Conservation (phyloP, 2,797 vertebrate species). For the Choloepus didactylus region DNA sequence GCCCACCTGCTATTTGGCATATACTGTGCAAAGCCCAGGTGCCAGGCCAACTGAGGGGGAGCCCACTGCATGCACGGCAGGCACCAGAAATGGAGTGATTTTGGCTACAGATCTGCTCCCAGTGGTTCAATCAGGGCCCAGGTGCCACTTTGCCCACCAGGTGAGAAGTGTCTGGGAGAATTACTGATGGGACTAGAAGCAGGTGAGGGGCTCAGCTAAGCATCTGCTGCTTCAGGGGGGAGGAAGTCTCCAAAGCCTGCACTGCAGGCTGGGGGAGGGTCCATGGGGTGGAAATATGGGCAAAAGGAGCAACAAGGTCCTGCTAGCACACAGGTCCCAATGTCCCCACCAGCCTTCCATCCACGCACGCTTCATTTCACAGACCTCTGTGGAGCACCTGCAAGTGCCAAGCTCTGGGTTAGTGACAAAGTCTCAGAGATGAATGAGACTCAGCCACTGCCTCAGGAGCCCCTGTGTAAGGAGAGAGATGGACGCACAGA, state of each 20-base stretch:
- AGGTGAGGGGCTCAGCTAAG: background rate
- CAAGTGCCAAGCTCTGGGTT: background rate
- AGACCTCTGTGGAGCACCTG: background rate
- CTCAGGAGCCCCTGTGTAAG: too few species aligned
- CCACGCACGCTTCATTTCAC: background rate
- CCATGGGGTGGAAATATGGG: too few species aligned
- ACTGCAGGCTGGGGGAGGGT: background rate
- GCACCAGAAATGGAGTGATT: background rate
- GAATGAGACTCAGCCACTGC: too few species aligned
- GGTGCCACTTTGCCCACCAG: conserved; percentile 88
- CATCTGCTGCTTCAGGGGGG: background rate
- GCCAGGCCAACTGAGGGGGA: conserved; percentile 86
- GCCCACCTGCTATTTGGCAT: conserved; percentile 86
- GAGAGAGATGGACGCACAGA: background rate
- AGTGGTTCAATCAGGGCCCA: background rate
- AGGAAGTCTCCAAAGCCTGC: background rate
- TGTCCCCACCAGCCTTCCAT: background rate
- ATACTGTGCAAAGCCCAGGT: conserved; percentile 81
- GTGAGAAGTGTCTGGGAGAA: conserved; percentile 63
- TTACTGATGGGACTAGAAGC: background rate
- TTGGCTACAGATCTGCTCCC: background rate
- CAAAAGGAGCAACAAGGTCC: too few species aligned
- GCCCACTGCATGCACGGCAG: conserved; percentile 79
- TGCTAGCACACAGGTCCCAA: too few species aligned
- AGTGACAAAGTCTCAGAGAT: background rate